Conservation (phyloP, 1,140 invertebrate species). For the Coelopa frigida region DNA sequence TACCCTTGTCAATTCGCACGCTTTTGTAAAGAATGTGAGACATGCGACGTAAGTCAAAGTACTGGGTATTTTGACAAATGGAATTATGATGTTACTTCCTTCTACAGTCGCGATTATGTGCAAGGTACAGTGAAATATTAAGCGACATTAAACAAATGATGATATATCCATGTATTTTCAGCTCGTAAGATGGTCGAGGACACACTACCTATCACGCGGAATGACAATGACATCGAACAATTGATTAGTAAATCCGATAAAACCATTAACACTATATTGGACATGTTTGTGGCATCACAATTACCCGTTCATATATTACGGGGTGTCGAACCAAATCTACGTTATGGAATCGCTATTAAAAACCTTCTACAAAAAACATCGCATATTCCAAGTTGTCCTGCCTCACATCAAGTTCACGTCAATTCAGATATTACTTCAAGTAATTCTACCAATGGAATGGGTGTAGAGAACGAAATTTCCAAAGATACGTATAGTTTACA, state of each 20-base stretch:
- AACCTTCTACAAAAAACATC: conserved; percentile 21
- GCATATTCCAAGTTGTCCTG: conserved; percentile 4
- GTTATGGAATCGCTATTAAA: conserved; percentile 32
- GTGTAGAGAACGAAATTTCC: not conserved
- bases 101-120: conserved; percentile 76
- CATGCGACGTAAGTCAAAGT: conserved; percentile 67
- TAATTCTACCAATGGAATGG: conserved; percentile 10
- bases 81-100: conserved; percentile 66
- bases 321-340: conserved; percentile 38
- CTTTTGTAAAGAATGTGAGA: conserved; percentile 48
- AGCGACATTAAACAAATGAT: too few species aligned
- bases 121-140: too few species aligned
- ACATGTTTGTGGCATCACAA: conserved; percentile 42
- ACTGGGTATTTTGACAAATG: conserved; percentile 72
- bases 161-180: conserved; percentile 32
- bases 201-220: conserved; percentile 53
- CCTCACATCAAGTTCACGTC: not conserved
- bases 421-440: not conserved
- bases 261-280: conserved; percentile 32
- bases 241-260: conserved; percentile 36
- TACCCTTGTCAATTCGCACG: conserved; percentile 54
- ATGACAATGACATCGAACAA: conserved; percentile 55
- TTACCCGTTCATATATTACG: conserved; percentile 38
- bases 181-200: conserved; percentile 56
- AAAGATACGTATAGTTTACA: not conserved